These are phyloP conservation scores for Acanthosepion lycidas DNA, from an alignment of 2,888 invertebrate genomes.

Conservation along the genomic window DNA sequence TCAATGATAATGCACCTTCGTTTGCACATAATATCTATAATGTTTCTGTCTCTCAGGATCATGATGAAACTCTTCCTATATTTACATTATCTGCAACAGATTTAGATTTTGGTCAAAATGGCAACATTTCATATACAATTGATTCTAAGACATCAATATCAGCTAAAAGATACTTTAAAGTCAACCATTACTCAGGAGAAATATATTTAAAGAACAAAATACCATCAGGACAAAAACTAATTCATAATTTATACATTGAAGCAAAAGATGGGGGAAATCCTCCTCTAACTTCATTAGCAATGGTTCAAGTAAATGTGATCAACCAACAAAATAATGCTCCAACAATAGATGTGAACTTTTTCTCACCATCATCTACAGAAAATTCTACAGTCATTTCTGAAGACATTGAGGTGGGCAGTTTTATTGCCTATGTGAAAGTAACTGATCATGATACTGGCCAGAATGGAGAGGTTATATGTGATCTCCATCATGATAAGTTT, in stretches of 20 bases:
- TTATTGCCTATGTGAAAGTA: neutral
- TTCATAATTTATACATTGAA: neutral
- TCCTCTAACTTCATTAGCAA: neutral
- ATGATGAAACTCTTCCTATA: neutral
- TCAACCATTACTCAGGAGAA: neutral
- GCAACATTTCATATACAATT: neutral
- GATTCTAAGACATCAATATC: neutral
- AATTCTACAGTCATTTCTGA: neutral
- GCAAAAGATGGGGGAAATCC: neutral
- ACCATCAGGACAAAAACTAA: neutral
- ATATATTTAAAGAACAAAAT: neutral
- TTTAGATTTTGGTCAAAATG: neutral
- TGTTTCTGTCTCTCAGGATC: neutral
- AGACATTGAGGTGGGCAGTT: neutral
- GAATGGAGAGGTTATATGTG: slow-evolving; percentile 20
- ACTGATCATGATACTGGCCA: slow-evolving; percentile 33
- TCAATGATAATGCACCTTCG: neutral
- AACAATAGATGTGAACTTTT: neutral
- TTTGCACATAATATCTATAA: neutral
- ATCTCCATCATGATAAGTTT: slow-evolving; percentile 33
- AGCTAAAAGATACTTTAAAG: neutral
- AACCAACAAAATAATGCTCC: neutral
- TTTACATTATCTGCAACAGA: neutral
- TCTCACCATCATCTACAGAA: neutral
- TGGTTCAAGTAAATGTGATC: neutral